Percentiles rank a stretch among this genome's conserved stretches.
phyloP scores from a whole-genome alignment of 30 jellyfish, hydroid and myxozoan genomes.

The Morbakka virulenta region DNA sequence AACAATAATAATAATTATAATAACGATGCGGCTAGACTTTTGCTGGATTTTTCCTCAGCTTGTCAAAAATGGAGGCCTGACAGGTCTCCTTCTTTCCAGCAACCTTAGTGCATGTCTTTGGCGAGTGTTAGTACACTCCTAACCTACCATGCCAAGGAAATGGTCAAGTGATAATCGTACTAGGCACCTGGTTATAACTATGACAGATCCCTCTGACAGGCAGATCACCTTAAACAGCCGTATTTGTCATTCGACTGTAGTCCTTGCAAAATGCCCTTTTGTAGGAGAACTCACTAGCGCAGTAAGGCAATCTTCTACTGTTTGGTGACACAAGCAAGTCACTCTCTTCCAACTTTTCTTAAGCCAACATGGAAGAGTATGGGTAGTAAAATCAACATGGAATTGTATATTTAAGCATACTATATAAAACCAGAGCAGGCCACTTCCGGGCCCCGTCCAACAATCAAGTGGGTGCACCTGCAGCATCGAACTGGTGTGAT shows the following conservation, averaged over 20 bases:
- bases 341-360: too few relatives aligned
- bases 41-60: too few relatives aligned
- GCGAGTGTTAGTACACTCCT: too few relatives aligned
- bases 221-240: constrained; percentile 21
- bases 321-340: constrained; percentile 29
- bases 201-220: constrained; percentile 18
- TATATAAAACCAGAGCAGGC: constrained; percentile 32
- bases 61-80: too few relatives aligned
- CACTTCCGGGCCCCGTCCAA: constrained; percentile 50
- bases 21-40: too few relatives aligned
- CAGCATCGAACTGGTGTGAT: constrained; percentile 52
- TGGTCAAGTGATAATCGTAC: too few relatives aligned
- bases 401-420: constrained; percentile 23
- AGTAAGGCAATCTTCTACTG: constrained; percentile 42
- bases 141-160: too few relatives aligned
- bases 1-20: too few relatives aligned
- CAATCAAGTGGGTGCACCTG: constrained; percentile 55
- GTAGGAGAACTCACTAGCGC: constrained; percentile 36
- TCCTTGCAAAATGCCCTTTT: constrained; percentile 24
- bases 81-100: too few relatives aligned
- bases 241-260: constrained; percentile 34
- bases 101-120: too few relatives aligned
- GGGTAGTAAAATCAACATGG: constrained; percentile 23
- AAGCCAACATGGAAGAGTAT: constrained; percentile 42
- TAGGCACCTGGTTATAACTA: too few relatives aligned